Base-by-base conservation (phyloP, 1,140 invertebrate species). In the Drosophila tsacasi region DNA sequence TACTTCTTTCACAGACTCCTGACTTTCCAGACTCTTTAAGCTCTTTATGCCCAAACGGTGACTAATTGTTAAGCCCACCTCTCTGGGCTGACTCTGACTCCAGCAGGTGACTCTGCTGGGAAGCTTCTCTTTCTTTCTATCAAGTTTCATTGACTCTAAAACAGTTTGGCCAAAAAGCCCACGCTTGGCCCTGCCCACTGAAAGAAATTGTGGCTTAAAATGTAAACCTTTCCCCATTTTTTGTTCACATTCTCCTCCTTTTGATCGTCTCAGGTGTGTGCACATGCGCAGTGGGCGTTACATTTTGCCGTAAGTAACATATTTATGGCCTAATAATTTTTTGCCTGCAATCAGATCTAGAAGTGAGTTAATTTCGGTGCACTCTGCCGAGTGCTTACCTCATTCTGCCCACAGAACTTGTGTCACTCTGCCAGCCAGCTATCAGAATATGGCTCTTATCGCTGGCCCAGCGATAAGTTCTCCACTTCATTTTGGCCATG, bases 251-350 rank as follows among this genome's bases (percentile, higher is more conserved):
- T 35, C 7, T 25, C 35, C 21, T 32, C 21, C 19, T 32, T 52
- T 66, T 79, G 40, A 44, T 35, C 66, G 81, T 84, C 66, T 75
- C 74, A 78, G 77, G 47, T 65, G 75, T 90, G 74, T 89, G 84
- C 81, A 82, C 84, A 84, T 89, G 84, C 81, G 84, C 84, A 89
- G 81, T 79, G 85, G 85, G 84, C 84, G 85, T 90, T 67, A 90
- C 85, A 81, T 76, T 89, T 84, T 89, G 81, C 85, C 74, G 81
- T 73, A 89, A 90, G 74, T 68, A 39, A 54, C 47, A 44, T 75
- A 90, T 89, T 90, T 89, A 89, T 89, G 84, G 84, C 84, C 84
- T 89, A 89, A 89, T 89, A 89, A 89, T 90, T 89, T 84, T 72
- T 76, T 61, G 52, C 37, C 32, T 67, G 83, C 73, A 84, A 55